phyloP scores from a whole-genome alignment of 2,888 invertebrate species.

The Ochropleura plecta region DNA sequence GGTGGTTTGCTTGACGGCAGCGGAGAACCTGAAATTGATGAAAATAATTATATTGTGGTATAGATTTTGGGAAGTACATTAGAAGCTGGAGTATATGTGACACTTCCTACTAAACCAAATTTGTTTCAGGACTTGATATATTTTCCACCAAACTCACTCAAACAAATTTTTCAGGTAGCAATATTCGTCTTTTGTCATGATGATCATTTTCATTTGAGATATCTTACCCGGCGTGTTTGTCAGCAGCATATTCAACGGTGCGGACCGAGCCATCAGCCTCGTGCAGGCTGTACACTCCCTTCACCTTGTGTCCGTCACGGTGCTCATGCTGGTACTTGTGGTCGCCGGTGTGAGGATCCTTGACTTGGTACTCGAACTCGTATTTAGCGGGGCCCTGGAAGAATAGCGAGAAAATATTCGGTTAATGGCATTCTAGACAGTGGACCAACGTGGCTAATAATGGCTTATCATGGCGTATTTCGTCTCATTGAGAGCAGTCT shows the following conservation, averaged over 20 bases:
- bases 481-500: background rate
- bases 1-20: slow-evolving; percentile 70
- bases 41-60: background rate
- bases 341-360: slow-evolving; percentile 90
- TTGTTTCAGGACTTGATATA: background rate
- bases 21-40: slow-evolving; percentile 67
- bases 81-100: too few species aligned
- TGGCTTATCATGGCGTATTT: background rate
- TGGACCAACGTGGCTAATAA: background rate
- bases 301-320: slow-evolving; percentile 90
- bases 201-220: background rate
- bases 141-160: background rate
- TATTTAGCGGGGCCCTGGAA: slow-evolving; percentile 88
- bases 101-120: background rate
- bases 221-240: slow-evolving; percentile 84
- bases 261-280: slow-evolving; percentile 87
- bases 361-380: slow-evolving; percentile 89
- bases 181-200: background rate
- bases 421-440: background rate
- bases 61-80: background rate
- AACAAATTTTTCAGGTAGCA: background rate
- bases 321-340: slow-evolving; percentile 89
- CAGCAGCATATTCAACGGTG: slow-evolving; percentile 87
- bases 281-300: slow-evolving; percentile 85
- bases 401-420: slow-evolving; percentile 1